Evolutionary conservation across 2,113 vertebrate genomes (phyloP).

Genomic region (Loxodonta africana): DNA sequence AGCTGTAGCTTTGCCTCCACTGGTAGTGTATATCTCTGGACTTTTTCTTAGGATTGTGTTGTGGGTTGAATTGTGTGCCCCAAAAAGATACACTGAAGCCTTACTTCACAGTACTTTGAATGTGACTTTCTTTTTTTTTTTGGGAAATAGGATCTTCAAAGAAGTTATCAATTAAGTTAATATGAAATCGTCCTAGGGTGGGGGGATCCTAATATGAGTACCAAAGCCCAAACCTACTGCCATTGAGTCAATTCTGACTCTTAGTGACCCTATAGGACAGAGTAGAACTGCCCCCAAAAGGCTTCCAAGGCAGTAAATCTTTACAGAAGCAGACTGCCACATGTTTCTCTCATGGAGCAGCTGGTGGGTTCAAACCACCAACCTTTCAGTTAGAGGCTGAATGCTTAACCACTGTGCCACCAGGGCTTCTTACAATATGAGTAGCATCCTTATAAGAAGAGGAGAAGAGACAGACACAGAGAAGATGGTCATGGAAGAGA

Average conservation of each 20-base stretch:
- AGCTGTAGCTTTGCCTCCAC: not conserved
- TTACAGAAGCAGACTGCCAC: no score
- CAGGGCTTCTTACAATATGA: not conserved
- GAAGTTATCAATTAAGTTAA: not conserved
- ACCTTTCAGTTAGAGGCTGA: no score
- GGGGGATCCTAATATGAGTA: not conserved
- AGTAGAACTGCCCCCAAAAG: no score
- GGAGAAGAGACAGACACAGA: not conserved
- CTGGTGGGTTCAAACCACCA: no score
- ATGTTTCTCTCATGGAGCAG: no score
- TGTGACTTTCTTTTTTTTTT: not conserved
- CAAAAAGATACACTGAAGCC: not conserved
- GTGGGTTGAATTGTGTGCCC: not conserved
- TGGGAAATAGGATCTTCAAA: not conserved
- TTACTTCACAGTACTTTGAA: not conserved
- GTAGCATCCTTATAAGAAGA: not conserved
- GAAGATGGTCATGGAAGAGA: not conserved
- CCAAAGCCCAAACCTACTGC: no score
- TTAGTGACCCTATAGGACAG: no score
- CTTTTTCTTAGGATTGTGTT: rapidly evolving
- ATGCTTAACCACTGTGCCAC: no score
- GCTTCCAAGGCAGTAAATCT: no score
- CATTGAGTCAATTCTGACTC: no score
- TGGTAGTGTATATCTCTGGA: rapidly evolving
- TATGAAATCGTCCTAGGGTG: not conserved